Conservation (phyloP, 1,140 invertebrate species). For the Chrysopa pallens region DNA sequence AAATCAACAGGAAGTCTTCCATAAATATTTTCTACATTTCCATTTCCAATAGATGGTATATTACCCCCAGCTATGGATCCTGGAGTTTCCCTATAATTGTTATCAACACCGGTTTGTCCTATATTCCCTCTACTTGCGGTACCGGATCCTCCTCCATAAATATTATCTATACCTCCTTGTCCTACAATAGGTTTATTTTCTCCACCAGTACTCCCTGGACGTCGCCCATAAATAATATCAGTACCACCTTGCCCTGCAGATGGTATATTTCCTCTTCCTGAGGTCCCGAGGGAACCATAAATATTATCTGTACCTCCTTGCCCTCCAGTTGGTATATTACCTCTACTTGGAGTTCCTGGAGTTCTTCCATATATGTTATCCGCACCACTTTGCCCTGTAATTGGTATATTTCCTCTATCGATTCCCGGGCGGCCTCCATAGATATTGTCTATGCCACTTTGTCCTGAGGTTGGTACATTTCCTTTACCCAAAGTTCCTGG, state of each 20-base stretch:
- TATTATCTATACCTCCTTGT: slow-evolving; percentile 1
- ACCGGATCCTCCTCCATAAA: slow-evolving; percentile 4
- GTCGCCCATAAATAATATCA: not conserved
- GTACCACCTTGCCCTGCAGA: slow-evolving; percentile 5
- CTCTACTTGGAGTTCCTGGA: slow-evolving; percentile 2
- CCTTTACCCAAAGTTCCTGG: slow-evolving; percentile 2
- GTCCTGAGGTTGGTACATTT: slow-evolving; percentile 4
- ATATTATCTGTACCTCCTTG: slow-evolving; percentile 2
- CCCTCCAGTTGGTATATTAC: slow-evolving; percentile 7
- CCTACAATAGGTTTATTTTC: slow-evolving; percentile 1
- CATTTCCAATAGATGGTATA: too few relatives aligned
- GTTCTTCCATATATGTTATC: slow-evolving; percentile 3
- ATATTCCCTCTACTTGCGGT: not conserved
- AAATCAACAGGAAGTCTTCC: too few relatives aligned
- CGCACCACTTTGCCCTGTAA: slow-evolving; percentile 1
- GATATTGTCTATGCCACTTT: not conserved
- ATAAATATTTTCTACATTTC: too few relatives aligned
- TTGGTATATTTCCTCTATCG: slow-evolving; percentile 3
- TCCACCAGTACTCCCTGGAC: not conserved
- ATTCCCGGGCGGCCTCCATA: slow-evolving; percentile 3
- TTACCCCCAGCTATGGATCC: slow-evolving; percentile 2
- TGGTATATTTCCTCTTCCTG: not conserved
- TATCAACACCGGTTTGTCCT: slow-evolving; percentile 3
- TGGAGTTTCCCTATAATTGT: slow-evolving; percentile 2
- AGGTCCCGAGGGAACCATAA: slow-evolving; percentile 2